Evolutionary conservation across 1,140 invertebrate species (phyloP).

Genomic region (Atopsyche davidsoni): DNA sequence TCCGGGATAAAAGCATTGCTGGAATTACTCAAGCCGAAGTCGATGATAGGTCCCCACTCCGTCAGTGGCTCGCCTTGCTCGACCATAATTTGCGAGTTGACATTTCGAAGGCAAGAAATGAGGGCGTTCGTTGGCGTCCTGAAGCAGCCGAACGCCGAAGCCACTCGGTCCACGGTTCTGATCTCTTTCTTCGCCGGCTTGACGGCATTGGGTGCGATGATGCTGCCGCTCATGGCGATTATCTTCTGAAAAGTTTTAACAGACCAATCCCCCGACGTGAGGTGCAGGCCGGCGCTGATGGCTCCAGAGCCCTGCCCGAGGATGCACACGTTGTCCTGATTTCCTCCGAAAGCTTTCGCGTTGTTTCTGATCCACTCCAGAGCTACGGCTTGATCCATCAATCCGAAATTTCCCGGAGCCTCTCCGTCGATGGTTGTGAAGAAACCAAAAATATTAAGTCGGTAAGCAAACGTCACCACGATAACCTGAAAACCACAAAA

Average conservation of each 20-base stretch:
- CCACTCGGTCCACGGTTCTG: conserved; percentile 53
- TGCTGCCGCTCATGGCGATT: conserved; percentile 69
- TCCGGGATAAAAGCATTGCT: conserved; percentile 60
- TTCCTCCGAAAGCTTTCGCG: conserved; percentile 80
- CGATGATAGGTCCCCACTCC: conserved; percentile 70
- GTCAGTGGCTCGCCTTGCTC: conserved; percentile 55
- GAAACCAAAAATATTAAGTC: conserved; percentile 85
- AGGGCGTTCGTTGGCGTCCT: conserved; percentile 55
- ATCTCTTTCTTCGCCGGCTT: conserved; percentile 48
- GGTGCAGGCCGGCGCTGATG: conserved; percentile 65
- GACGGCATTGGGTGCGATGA: conserved; percentile 53
- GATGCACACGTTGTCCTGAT: conserved; percentile 75
- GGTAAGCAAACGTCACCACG: conserved; percentile 70
- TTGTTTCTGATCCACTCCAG: conserved; percentile 81
- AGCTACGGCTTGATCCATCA: conserved; percentile 86
- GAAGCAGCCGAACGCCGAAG: conserved; percentile 60
- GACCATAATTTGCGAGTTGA: conserved; percentile 52
- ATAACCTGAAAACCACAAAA: conserved; percentile 57
- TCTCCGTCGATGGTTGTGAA: conserved; percentile 75
- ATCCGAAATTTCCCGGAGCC: conserved; percentile 83
- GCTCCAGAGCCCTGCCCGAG: conserved; percentile 82
- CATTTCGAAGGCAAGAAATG: conserved; percentile 61
- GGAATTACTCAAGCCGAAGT: conserved; percentile 61
- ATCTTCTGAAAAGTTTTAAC: conserved; percentile 57
- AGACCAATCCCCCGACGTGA: conserved; percentile 55